Conservation (phyloP, 2,888 invertebrate genomes). For the Gibbula magus region DNA sequence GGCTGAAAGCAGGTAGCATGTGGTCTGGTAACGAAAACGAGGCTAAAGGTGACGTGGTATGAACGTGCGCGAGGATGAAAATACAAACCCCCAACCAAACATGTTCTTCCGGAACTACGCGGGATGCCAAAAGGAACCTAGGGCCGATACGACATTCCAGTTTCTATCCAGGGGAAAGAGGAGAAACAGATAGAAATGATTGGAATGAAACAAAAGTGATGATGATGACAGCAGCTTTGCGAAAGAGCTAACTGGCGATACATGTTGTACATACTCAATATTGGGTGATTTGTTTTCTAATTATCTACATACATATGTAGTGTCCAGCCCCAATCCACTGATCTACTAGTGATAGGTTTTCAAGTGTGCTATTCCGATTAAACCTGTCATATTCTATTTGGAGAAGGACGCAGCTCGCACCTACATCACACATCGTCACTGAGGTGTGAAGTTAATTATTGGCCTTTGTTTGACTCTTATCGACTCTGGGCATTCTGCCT, state of each 20-base stretch:
- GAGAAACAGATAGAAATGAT: constrained; percentile 16
- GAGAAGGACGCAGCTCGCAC: neutral
- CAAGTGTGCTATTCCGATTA: neutral
- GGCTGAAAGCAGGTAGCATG: no score
- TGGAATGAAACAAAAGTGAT: neutral
- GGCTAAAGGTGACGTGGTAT: neutral
- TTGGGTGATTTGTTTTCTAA: no score
- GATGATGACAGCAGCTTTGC: no score
- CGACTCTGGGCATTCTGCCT: neutral
- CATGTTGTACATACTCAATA: no score
- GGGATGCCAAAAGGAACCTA: constrained; percentile 6
- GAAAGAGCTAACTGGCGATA: no score
- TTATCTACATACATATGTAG: no score
- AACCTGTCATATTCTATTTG: constrained; percentile 21
- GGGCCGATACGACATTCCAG: neutral
- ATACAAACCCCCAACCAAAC: constrained; percentile 22
- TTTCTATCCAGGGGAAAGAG: constrained; percentile 11
- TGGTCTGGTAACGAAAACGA: neutral
- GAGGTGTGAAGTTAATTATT: constrained; percentile 19
- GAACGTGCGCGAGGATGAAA: constrained; percentile 17
- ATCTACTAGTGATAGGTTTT: neutral
- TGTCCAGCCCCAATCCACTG: no score
- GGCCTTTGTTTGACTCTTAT: neutral
- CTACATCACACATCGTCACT: neutral
- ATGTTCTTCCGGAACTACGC: constrained; percentile 16